Conservation (phyloP, 2,113 vertebrate genomes). For the Xiphophorus maculatus region DNA sequence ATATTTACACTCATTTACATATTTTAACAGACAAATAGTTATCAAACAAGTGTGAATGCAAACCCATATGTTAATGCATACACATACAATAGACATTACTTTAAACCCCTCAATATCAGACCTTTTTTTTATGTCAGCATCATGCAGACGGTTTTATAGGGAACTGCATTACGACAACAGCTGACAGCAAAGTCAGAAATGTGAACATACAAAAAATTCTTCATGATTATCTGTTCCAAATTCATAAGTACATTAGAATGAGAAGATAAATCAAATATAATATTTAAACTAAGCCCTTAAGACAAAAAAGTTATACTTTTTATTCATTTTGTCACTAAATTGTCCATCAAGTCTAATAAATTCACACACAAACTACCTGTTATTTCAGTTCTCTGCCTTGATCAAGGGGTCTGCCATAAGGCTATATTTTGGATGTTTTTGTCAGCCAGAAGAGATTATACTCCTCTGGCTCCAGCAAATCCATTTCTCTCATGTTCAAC, state of each 20-base stretch:
- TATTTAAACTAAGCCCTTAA: too few species aligned
- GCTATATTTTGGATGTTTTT: neutral
- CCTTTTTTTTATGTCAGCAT: neutral
- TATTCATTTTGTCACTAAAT: too few species aligned
- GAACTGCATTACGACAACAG: too few species aligned
- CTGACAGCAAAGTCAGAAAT: too few species aligned
- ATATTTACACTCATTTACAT: constrained; percentile 1
- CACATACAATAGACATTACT: neutral
- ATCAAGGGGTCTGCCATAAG: neutral
- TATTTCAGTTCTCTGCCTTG: neutral
- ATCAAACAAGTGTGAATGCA: constrained; percentile 2
- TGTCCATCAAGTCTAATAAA: too few species aligned
- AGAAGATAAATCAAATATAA: neutral
- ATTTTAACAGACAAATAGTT: constrained; percentile 6
- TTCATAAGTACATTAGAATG: neutral
- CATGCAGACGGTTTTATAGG: neutral
- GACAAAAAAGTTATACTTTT: too few species aligned
- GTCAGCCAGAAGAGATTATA: neutral
- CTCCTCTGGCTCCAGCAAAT: neutral
- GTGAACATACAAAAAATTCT: too few species aligned
- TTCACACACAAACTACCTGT: too few species aligned
- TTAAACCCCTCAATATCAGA: neutral
- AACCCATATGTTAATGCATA: neutral
- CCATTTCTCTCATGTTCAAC: constrained; percentile 7
- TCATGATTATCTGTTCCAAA: neutral